Base-by-base conservation (phyloP, 2,888 invertebrate genomes). In the Lepidocyrtinus sp. region DNA sequence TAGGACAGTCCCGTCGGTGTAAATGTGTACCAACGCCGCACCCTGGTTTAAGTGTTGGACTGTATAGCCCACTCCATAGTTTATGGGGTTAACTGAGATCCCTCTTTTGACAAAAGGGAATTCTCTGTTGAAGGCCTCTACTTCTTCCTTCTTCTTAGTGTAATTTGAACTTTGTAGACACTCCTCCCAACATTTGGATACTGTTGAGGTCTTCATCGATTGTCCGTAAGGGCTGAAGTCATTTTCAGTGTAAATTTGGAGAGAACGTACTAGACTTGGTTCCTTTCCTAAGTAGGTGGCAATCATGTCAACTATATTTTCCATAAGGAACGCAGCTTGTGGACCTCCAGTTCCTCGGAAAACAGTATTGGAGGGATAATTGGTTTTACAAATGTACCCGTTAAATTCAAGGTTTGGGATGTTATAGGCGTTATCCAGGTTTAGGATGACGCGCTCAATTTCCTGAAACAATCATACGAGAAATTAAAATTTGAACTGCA, bases 291-390 rank as follows among this genome's bases (percentile, higher is more conserved):
- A 89, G 86, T 90, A 91, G 24, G 90, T 90, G 0, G 97, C 96
- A 15, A 96, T 91, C 84, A 95, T 93, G 82, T 93, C 91, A 55
- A 96, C 91, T 86, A 95, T 93, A 85, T 91, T 92, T 89, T 97
- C 97, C 0, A 92, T 94, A 0, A 93, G 92, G 87, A 95, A 94
- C 95, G 96, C 96, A 24, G 94, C 96, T 88, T 97, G 97, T 0
- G 97, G 97, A 0, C 93, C 96, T 2, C 97, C 97, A 87, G 96
- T 97, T 0, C 96, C 96, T 87, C 98, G 91, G 87, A 97, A 98
- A 0, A 97, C 98, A 0, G 97, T 98, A 88, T 96, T 96, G 0
- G 97, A 96, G 0, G 96, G 93, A 67, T 96, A 88, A 90, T 98
- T 97, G 0, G 98, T 98, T 89, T 92, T 94, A 88, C 97, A 98